Base-by-base conservation (phyloP, 2,113 vertebrate species). In the Eurypyga helias region DNA sequence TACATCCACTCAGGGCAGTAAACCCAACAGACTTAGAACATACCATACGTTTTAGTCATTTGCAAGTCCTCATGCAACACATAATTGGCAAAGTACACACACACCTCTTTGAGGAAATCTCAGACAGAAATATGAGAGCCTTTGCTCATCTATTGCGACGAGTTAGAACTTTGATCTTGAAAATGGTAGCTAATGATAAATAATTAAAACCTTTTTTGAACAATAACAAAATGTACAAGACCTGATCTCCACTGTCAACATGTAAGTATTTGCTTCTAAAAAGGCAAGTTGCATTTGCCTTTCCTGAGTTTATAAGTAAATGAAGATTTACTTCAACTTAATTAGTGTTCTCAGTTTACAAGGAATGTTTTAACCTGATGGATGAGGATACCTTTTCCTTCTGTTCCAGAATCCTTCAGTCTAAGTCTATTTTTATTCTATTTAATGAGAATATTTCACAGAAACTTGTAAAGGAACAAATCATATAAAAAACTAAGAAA, bases 31-130 rank as follows among this genome's bases (percentile, higher is more conserved):
- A 43, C 4, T 60, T 55, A 61, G 34, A 84, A 82, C 0, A 1
- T 29, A 45, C 43, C 58, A 43, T 17, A 48, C 1, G 8, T 33
- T 29, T 17, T 17, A 82, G 5, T 6, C 4, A 4, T 6, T 0
- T 60, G 9, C 11, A 20, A 16, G 36, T 70, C 25, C 11, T 85
- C n/a, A 7, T 24, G 24, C 16, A 51, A 31, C 21, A 55, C 4
- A 8, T 10, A 2, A 1, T 1, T 7, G 69, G 23, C 12, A 16
- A 72, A 64, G 25, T 16, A 48, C 10, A n/a, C 16, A 13, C 9
- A 70, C 58, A 34, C 5, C 18, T 36, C 33, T 38, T 13, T 12
- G 7, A 77, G 49, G 26, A 87, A 83, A 52, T 51, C 25, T 73
- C 29, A 38, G 25, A 17, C 17, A 80, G 48, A 83, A 84, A 57